Conservation (phyloP, 1,140 invertebrate genomes). For the Neomicropteryx cornuta region DNA sequence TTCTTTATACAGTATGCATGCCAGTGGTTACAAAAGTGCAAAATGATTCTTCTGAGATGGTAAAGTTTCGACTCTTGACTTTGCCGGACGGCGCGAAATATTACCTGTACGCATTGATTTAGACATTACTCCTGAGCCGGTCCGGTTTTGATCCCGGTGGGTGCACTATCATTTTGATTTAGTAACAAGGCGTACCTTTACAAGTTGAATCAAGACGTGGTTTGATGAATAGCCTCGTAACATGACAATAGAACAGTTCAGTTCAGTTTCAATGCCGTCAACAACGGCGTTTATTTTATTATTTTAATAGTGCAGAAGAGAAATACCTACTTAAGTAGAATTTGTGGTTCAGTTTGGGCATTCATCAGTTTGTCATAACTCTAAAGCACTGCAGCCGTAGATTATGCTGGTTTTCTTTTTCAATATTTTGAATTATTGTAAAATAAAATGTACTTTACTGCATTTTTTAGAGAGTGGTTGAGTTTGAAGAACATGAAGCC, state of each 20-base stretch:
- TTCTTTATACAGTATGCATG: neutral
- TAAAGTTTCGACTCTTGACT: neutral
- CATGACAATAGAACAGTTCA: neutral
- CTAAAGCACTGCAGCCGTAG: neutral
- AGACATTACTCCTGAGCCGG: neutral
- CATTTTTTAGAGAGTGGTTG: conserved; percentile 46
- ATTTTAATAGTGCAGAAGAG: neutral
- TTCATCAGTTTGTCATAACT: neutral
- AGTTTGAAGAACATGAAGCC: conserved; percentile 65
- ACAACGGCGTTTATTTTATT: no score
- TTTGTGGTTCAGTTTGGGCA: neutral
- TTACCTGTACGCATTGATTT: neutral
- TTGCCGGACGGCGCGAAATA: neutral
- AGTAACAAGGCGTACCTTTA: no score
- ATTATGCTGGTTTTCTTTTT: neutral
- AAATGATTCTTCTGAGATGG: conserved; percentile 1
- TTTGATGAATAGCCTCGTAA: no score
- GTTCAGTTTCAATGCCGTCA: no score
- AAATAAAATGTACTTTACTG: conserved; percentile 5
- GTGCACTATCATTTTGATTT: no score
- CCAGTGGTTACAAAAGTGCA: neutral
- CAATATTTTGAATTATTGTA: neutral
- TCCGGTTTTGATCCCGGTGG: neutral
- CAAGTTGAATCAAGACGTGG: no score
- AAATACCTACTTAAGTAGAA: neutral